Conservation (phyloP, 2,113 vertebrate genomes). For the Epinephelus lanceolatus region DNA sequence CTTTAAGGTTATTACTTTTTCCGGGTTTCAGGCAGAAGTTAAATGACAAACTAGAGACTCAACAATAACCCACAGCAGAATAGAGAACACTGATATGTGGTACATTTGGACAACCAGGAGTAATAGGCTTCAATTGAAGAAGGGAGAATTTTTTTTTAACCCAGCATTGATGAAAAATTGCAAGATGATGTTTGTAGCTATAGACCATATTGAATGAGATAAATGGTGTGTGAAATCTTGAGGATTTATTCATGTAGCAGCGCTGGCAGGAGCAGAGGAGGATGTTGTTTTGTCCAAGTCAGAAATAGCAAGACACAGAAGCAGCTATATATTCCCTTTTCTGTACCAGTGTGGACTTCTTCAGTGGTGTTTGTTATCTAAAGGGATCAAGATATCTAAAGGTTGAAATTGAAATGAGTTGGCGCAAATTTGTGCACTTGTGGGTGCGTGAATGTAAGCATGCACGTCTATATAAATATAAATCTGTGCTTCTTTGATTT, state of each 20-base stretch:
- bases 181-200: slow-evolving; percentile 12
- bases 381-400: slow-evolving; percentile 11
- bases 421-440: not conserved
- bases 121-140: not conserved
- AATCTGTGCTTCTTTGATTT: slow-evolving; percentile 3
- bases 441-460: not conserved
- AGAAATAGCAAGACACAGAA: not conserved
- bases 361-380: slow-evolving; percentile 16
- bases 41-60: slow-evolving; percentile 49
- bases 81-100: slow-evolving; percentile 9
- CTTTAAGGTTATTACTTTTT: slow-evolving; percentile 54
- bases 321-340: not conserved
- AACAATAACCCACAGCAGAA: slow-evolving; percentile 28
- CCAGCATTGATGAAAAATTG: slow-evolving; percentile 16
- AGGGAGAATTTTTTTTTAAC: not conserved
- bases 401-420: not conserved
- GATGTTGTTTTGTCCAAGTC: not conserved
- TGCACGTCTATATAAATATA: not conserved
- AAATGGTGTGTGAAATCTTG: slow-evolving; percentile 14
- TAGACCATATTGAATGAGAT: slow-evolving; percentile 2
- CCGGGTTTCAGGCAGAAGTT: slow-evolving; percentile 44
- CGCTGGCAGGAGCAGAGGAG: not conserved
- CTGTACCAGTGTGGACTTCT: not conserved
- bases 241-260: slow-evolving; percentile 29
- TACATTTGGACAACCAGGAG: slow-evolving; percentile 3